Evolutionary conservation across 37 sponge, comb jelly and placozoan genomes (phyloP), one percentile per base, ranked within the genome.

Genomic region (Aplysina aerophoba): DNA sequence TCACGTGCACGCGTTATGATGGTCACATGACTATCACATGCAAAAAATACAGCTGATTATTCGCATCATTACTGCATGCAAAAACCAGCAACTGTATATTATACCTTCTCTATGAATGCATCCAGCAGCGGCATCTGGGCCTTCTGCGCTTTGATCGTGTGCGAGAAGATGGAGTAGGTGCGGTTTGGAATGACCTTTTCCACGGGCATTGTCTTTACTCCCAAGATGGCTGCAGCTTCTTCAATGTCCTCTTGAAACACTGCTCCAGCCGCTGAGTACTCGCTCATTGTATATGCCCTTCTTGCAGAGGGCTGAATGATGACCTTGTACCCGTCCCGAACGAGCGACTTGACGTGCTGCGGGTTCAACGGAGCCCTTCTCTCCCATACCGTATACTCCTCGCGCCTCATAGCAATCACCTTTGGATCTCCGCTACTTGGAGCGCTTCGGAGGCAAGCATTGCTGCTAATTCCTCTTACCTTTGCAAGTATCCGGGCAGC

Each of bases 101-200:
- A 31, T 25, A 95, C 95, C 94, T 97, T 94, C 56, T 91, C 66
- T 15, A 99, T 27, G 54, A 95, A 56, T 22, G 92, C 92, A 65
- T 96, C 97, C 55, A 99, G 81, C 38, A 99, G 87, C 0, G 90
- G 88, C 97, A 99, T 97, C 73, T 94, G 95, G 22, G 89, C 96
- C 59, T 89, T 79, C 87, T 99, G 99, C 15, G 94, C 99, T 55
- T 99, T 99, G 81, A 96, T 96, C 41, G 99, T 99, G 91, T 99
- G 99, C 1, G 99, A 99, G 86, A 99, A 99, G 89, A 99, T 88
- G 37, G 89, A 88, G 69, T 93, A 96, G 40, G 94, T 97, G 81
- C 93, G 95, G 80, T 91, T 83, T 0, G 94, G 87, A 0, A 95
- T 82, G 19, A 97, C 74, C 28, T 65, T 36, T 0, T 96, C 90